Conservation (phyloP, 2,113 vertebrate genomes). For the Tursiops truncatus region DNA sequence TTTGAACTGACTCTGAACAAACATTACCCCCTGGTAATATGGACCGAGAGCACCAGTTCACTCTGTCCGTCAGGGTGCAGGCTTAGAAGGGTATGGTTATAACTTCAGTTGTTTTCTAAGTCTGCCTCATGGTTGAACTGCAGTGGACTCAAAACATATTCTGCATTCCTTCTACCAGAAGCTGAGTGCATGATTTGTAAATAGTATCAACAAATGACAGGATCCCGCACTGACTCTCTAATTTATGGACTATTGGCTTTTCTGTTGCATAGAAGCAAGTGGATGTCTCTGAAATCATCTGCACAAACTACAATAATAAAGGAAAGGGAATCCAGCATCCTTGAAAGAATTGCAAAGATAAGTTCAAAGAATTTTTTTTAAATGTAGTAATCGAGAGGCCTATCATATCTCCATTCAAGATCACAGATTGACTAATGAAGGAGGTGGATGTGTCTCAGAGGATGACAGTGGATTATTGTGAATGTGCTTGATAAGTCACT, state of each 20-base stretch:
- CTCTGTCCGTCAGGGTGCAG: background rate
- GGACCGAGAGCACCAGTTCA: background rate
- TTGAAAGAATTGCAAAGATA: background rate
- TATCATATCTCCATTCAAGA: slow-evolving; percentile 12
- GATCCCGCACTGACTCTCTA: background rate
- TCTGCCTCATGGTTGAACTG: background rate
- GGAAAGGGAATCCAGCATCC: background rate
- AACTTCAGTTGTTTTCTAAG: background rate
- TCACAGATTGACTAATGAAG: background rate
- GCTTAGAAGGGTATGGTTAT: background rate
- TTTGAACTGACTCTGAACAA: background rate
- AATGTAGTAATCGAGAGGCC: background rate
- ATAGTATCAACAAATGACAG: background rate
- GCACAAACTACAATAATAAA: background rate
- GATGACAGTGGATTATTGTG: slow-evolving; percentile 25
- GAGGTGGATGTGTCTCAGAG: background rate
- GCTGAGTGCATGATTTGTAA: background rate
- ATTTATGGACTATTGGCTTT: slow-evolving; percentile 6
- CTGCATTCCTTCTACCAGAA: background rate
- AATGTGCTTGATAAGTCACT: background rate
- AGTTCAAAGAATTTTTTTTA: background rate
- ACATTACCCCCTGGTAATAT: background rate
- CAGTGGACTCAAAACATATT: background rate
- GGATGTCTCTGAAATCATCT: background rate
- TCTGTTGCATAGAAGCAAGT: background rate